phyloP scores from a whole-genome alignment of 64 coral and sea anemone species.

The Actinia equina region DNA sequence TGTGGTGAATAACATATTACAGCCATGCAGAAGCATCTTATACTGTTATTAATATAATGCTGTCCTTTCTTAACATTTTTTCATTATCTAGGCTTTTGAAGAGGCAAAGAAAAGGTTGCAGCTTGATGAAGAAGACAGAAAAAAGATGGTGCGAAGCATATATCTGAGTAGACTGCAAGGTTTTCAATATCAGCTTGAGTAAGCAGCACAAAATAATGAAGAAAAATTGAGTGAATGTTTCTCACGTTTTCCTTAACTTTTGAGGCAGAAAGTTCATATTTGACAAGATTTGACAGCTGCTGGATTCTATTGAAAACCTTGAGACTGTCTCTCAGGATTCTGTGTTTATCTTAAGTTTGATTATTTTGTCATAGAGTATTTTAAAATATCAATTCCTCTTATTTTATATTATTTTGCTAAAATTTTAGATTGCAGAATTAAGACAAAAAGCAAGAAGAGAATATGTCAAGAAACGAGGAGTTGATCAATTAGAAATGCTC shows the following conservation, averaged over 20 bases:
- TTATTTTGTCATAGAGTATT: no score
- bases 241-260: no score
- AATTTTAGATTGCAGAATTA: conserved; percentile 74
- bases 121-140: conserved; percentile 96
- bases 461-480: conserved; percentile 87
- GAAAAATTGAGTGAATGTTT: no score
- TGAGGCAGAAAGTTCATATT: no score
- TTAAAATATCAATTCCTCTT: no score
- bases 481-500: conserved; percentile 92
- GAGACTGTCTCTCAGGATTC: no score
- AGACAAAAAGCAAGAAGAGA: conserved; percentile 87
- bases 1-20: no score
- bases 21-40: background rate
- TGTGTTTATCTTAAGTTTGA: no score
- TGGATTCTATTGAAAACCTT: no score
- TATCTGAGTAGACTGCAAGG: background rate
- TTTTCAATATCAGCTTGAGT: no score
- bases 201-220: no score
- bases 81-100: conserved; percentile 75
- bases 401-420: background rate
- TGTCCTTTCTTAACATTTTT: background rate
- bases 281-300: no score
- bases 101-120: conserved; percentile 97
- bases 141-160: conserved; percentile 83
- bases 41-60: background rate